These are phyloP conservation scores for Holcopasites calliopsidis DNA, from an alignment of 1,140 invertebrate genomes.

Conservation along the genomic window DNA sequence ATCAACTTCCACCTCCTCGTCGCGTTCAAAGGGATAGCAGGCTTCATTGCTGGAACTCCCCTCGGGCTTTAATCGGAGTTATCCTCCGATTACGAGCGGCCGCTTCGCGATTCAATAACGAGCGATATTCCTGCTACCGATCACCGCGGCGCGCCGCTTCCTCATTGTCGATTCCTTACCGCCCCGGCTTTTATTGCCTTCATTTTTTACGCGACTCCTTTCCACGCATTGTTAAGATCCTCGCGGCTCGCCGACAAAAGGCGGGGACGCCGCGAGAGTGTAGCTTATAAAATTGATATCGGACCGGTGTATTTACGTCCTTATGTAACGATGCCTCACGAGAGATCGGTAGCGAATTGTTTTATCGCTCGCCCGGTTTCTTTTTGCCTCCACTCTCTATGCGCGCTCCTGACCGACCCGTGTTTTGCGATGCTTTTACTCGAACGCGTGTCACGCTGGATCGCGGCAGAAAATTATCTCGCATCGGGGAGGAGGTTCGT, in stretches of 20 bases:
- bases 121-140: constrained; percentile 42
- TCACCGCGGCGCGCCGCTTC: neutral
- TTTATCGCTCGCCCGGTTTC: neutral
- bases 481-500: neutral
- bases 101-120: constrained; percentile 59
- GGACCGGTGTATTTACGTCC: neutral
- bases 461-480: neutral
- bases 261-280: neutral
- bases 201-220: constrained; percentile 14
- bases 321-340: neutral
- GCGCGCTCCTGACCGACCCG: too few species aligned
- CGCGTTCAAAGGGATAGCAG: constrained; percentile 35
- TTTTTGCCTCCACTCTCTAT: neutral
- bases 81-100: constrained; percentile 54
- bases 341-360: neutral
- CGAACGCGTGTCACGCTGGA: neutral
- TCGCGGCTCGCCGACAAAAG: neutral
- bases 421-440: constrained; percentile 2
- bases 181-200: neutral
- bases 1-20: constrained; percentile 57
- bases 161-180: neutral
- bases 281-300: neutral
- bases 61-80: constrained; percentile 28
- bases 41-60: constrained; percentile 44
- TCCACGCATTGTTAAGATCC: neutral